These are phyloP conservation scores for Sphaeridia pumilis DNA, from an alignment of 2,888 invertebrate species.

Conservation along the genomic window DNA sequence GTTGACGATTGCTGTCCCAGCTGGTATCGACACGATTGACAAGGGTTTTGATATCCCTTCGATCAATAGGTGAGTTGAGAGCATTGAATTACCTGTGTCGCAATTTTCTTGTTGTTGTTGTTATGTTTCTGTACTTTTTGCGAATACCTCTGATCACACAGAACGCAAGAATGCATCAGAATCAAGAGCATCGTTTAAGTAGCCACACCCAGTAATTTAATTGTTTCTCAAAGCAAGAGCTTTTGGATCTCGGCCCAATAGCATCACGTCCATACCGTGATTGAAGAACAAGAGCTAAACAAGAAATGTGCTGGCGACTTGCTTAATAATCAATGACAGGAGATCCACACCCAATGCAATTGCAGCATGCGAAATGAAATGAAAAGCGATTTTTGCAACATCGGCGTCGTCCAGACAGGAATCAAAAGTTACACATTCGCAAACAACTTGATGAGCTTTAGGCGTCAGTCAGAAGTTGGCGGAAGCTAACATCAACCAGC, in stretches of 20 bases:
- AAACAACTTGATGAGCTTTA: too few relatives aligned
- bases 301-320: neutral
- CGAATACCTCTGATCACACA: neutral
- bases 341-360: neutral
- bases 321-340: neutral
- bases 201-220: constrained; percentile 17
- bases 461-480: too few relatives aligned
- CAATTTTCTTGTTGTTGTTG: neutral
- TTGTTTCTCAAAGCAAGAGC: constrained; percentile 16
- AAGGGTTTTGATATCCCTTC: constrained; percentile 85
- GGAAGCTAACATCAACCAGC: too few relatives aligned
- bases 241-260: neutral
- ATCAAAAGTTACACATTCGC: too few relatives aligned
- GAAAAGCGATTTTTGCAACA: too few relatives aligned
- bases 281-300: too few relatives aligned
- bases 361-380: too few relatives aligned
- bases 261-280: too few relatives aligned
- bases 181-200: neutral
- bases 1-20: constrained; percentile 86
- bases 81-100: too few relatives aligned
- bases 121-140: neutral
- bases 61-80: constrained; percentile 55
- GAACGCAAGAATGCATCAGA: too few relatives aligned
- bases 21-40: constrained; percentile 82
- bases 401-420: too few relatives aligned